Evolutionary conservation across 1,140 invertebrate genomes (phyloP), one percentile per base, ranked within the genome.

Genomic region (Semibalanus balanoides): DNA sequence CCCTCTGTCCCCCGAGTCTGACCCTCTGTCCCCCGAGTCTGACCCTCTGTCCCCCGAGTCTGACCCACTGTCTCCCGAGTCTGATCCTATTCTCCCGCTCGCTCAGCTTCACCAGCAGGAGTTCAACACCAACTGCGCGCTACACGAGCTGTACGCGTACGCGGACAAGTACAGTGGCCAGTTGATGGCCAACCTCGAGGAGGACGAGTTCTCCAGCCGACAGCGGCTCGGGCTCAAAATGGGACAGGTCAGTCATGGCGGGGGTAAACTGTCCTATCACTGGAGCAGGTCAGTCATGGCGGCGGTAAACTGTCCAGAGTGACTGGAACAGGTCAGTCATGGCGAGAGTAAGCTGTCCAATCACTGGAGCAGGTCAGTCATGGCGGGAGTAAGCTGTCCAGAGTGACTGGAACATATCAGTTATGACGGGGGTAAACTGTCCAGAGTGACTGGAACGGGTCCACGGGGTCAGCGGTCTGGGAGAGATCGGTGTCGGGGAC

Each of bases 201-300:
- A 98, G 84, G 96, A 98, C 85, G 96, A 98, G 84, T 98, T 98
- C 86, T 97, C 95, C 74, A 92, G 95, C 84, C 97, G 96, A 84
- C 95, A 97, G 85, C 89, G 94, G 83, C 88, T 98, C 81, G 93
- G 93, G 74, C 94, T 92, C 84, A 96, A 96, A 85, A 87, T 98
- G 81, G 95, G 97, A 84, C 95, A 97, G 86, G 95, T 97, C 78
- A 93, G 74, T 70, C 29, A 19, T 1, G 7, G 51, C 7, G 51
- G 11, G 22, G 11, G 9, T 7, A 64, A n/a, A n/a, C n/a, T n/a
- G n/a, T n/a, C n/a, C n/a, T n/a, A n/a, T n/a, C n/a, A n/a, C n/a
- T n/a, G n/a, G n/a, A n/a, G n/a, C n/a, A n/a, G n/a, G n/a, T n/a
- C n/a, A n/a, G n/a, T n/a, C n/a, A n/a, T n/a, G n/a, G n/a, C n/a